Conservation (phyloP, 2,888 invertebrate genomes). For the Pyrocoelia pectoralis region DNA sequence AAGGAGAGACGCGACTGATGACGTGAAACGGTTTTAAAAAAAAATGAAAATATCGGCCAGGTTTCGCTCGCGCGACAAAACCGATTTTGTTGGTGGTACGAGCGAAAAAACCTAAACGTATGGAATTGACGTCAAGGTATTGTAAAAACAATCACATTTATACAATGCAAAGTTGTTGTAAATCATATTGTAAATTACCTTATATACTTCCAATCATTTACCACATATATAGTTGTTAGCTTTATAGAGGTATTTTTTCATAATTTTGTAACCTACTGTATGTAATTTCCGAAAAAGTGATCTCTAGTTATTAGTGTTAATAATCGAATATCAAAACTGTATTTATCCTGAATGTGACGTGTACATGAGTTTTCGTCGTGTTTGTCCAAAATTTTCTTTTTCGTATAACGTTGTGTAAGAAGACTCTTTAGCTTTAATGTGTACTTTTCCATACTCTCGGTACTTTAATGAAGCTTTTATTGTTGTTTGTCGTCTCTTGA, state of each 20-base stretch:
- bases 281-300: slow-evolving; percentile 28
- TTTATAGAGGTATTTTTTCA: slow-evolving; percentile 37
- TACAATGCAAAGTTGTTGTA: slow-evolving; percentile 27
- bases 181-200: slow-evolving; percentile 9
- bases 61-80: not conserved
- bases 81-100: not conserved
- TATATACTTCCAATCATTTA: slow-evolving; percentile 36
- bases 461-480: slow-evolving; percentile 7
- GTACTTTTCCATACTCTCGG: not conserved
- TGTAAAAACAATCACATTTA: slow-evolving; percentile 36
- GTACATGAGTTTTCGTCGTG: not conserved
- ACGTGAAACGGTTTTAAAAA: slow-evolving; percentile 5
- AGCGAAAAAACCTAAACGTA: not conserved
- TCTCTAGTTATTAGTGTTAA: slow-evolving; percentile 32
- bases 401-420: not conserved
- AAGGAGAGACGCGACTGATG: slow-evolving; percentile 38
- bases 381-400: not conserved
- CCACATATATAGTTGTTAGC: slow-evolving; percentile 19
- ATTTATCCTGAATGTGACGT: slow-evolving; percentile 6
- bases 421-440: no score
- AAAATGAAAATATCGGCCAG: not conserved
- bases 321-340: not conserved
- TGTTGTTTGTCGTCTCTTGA: slow-evolving; percentile 7
- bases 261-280: slow-evolving; percentile 32
- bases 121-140: slow-evolving; percentile 27